A percentile compares a stretch with the other conserved stretches of the same genome.
These are phyloP conservation scores for Anabacerthia variegaticeps DNA, from an alignment of 2,797 vertebrate species.

Conservation along the genomic window DNA sequence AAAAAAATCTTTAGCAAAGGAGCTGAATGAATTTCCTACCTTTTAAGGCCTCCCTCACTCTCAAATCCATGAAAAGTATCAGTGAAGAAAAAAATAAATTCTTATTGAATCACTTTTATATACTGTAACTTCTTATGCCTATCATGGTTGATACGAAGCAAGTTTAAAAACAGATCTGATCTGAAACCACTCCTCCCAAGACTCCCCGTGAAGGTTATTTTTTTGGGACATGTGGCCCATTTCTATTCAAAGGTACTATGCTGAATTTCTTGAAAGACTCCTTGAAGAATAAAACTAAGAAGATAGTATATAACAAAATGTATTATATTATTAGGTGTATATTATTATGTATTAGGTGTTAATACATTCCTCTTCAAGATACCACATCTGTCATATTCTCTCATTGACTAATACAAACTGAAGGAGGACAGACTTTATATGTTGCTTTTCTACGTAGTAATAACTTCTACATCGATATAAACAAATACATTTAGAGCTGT, in stretches of 20 bases:
- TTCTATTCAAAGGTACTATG: background rate
- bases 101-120: background rate
- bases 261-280: background rate
- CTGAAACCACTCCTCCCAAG: background rate
- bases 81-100: background rate
- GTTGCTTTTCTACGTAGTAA: background rate
- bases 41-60: background rate
- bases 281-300: background rate
- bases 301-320: background rate
- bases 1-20: background rate
- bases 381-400: fast-evolving
- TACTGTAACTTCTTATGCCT: background rate
- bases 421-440: background rate
- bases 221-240: background rate
- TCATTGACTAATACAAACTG: background rate
- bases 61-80: background rate
- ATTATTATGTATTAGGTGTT: background rate
- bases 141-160: background rate
- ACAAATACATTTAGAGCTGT: background rate
- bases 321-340: too few relatives aligned
- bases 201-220: background rate
- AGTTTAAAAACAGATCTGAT: background rate
- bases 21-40: background rate
- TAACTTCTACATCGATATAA: background rate
- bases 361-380: background rate